Conservation (phyloP, 2,113 vertebrate genomes). For the Seriola quinqueradiata region DNA sequence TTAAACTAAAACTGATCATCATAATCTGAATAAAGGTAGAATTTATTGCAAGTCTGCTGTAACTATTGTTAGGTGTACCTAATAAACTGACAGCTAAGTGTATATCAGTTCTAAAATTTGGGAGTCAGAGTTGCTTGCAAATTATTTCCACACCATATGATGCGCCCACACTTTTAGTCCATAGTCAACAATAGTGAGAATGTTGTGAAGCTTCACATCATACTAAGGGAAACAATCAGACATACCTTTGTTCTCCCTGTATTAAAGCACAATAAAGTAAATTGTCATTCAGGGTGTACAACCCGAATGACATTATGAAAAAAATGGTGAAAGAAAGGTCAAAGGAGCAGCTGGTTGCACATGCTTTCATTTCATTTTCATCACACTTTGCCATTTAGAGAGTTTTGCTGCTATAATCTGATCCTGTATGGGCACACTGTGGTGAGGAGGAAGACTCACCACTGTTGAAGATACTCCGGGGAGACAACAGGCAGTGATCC, state of each 20-base stretch:
- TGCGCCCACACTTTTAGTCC: background rate
- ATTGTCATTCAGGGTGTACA: background rate
- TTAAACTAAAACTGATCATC: background rate
- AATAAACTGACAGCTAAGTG: background rate
- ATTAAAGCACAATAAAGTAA: background rate
- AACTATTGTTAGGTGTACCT: background rate
- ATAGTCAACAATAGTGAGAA: background rate
- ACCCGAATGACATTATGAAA: background rate
- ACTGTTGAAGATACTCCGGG: slow-evolving; percentile 86
- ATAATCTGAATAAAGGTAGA: background rate
- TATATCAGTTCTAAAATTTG: background rate
- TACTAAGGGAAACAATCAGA: background rate
- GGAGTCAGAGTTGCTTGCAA: background rate
- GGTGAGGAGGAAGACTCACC: slow-evolving; percentile 82
- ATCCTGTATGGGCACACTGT: slow-evolving; percentile 52
- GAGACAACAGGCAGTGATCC: slow-evolving; percentile 85
- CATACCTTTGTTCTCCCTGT: background rate
- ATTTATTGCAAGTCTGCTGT: background rate
- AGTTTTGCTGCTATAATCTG: background rate
- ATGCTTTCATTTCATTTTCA: slow-evolving; percentile 72
- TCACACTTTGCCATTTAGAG: slow-evolving; percentile 54
- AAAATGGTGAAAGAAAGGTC: slow-evolving; percentile 36
- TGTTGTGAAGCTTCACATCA: background rate
- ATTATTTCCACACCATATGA: background rate
- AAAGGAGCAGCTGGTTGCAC: slow-evolving; percentile 45